Base-by-base conservation (phyloP, 1,140 invertebrate genomes). In the Bilobella aurantiaca region DNA sequence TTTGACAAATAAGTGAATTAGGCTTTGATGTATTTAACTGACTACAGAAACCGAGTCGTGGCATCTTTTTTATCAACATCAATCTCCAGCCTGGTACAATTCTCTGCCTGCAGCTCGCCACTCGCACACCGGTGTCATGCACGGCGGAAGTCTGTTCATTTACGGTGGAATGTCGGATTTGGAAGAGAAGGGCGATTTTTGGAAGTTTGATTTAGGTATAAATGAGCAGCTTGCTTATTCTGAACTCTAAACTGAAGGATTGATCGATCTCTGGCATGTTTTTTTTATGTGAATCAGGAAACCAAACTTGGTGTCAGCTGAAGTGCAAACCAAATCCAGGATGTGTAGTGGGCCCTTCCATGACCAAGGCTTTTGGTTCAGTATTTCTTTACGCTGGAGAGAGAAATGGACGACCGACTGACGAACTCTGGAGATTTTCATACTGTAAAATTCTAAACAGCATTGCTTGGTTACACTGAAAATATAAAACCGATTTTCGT, bases 141-240 rank as follows among this genome's bases (percentile, higher is more conserved):
- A 91, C 74, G 87, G 85, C 53, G 82, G 84, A 58, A 81, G 83
- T 0, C 89, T 94, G 82, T 93, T 89, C 83, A 82, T 94, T 74
- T 92, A 90, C 76, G 92, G 90, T 2, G 92, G 92, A 0, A 91
- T 91, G 87, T 89, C 86, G 57, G 89, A 93, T 78, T 81, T 94
- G 1, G 84, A 88, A 64, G 86, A 87, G 69, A 82, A 87, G 71
- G 81, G 81, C 66, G 91, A 95, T 77, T 85, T 92, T 47, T 94
- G 91, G 91, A 83, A 84, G 74, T 93, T 86, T 82, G 87, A 90
- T 77, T 85, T 82, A 62, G 61, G 82, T 29, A 82, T 82, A 0
- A 80, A 31, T 12, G 23, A 53, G 25, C 3, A n/a, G n/a, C n/a
- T n/a, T n/a, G n/a, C 49, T 53, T 42, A 32, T 62, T 53, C 27